phyloP scores from a whole-genome alignment of 1,140 invertebrate genomes.

The Cherax destructor region DNA sequence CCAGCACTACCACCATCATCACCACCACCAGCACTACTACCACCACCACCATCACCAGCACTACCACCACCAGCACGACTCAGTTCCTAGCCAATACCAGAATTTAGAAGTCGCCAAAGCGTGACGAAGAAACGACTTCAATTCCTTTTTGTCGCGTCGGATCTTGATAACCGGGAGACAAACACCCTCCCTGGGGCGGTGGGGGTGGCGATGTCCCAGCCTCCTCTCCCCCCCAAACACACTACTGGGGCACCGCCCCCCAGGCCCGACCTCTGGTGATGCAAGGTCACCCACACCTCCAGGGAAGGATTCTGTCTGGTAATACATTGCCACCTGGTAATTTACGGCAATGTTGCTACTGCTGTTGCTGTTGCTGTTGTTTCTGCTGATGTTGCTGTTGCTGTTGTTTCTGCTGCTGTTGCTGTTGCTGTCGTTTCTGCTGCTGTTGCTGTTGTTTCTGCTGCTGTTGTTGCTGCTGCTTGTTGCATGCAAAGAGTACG shows the following conservation, averaged over 20 bases:
- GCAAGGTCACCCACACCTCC: background rate
- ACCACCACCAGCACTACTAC: no score
- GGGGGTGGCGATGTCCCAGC: background rate
- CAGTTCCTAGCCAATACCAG: conserved; percentile 21
- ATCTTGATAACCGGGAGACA: conserved; percentile 33
- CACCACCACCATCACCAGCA: no score
- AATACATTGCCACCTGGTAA: background rate
- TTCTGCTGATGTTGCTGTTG: background rate
- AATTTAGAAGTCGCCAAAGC: conserved; percentile 25
- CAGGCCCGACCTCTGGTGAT: no score
- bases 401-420: background rate
- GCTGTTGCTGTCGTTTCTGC: background rate
- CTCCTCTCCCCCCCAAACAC: no score
- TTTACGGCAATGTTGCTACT: background rate
- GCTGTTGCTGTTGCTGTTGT: background rate
- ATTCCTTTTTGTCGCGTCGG: conserved; percentile 41
- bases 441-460: no score
- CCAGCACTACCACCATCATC: no score
- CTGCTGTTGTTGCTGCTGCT: no score
- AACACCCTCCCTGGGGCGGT: background rate
- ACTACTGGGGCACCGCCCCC: no score
- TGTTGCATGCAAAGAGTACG: no score
- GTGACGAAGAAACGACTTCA: conserved; percentile 41
- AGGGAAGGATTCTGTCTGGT: background rate
- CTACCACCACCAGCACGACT: no score